phyloP scores from a whole-genome alignment of 2,797 vertebrate genomes.

The Gobio occitaniae region DNA sequence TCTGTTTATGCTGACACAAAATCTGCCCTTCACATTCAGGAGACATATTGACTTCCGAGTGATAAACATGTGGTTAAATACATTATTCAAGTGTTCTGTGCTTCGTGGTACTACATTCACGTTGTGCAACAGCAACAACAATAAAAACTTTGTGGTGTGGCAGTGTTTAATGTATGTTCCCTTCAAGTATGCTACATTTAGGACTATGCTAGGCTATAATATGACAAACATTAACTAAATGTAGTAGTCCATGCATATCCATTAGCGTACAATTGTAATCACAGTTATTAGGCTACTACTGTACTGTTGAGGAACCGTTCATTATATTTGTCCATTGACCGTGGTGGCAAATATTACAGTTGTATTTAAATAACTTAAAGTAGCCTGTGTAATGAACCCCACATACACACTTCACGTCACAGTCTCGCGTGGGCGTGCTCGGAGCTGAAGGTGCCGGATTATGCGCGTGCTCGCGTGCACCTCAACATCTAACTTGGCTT shows the following conservation, averaged over 20 bases:
- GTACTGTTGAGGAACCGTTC: not conserved
- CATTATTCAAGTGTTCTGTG: conserved; percentile 25
- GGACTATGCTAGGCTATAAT: not conserved
- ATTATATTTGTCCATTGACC: not conserved
- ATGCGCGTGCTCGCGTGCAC: not conserved
- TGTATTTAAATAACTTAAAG: not conserved
- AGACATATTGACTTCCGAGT: not conserved
- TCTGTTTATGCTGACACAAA: conserved; percentile 39
- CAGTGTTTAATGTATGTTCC: not conserved
- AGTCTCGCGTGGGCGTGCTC: not conserved
- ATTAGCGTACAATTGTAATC: not conserved
- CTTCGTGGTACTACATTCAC: not conserved
- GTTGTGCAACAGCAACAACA: not conserved
- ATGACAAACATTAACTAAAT: not conserved
- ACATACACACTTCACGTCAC: not conserved
- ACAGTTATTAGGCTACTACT: not conserved
- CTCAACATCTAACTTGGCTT: not conserved
- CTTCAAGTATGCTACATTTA: not conserved
- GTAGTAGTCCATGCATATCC: not conserved
- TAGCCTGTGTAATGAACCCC: not conserved
- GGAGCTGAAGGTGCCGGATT: not conserved
- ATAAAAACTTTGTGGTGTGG: not conserved
- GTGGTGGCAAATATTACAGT: not conserved
- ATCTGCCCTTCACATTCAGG: conserved; percentile 1
- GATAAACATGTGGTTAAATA: conserved; percentile 37